A percentile compares a stretch with the other conserved stretches of the same genome.
Evolutionary conservation across 2,797 vertebrate species (phyloP).

Genomic region (Tolypeutes matacus): DNA sequence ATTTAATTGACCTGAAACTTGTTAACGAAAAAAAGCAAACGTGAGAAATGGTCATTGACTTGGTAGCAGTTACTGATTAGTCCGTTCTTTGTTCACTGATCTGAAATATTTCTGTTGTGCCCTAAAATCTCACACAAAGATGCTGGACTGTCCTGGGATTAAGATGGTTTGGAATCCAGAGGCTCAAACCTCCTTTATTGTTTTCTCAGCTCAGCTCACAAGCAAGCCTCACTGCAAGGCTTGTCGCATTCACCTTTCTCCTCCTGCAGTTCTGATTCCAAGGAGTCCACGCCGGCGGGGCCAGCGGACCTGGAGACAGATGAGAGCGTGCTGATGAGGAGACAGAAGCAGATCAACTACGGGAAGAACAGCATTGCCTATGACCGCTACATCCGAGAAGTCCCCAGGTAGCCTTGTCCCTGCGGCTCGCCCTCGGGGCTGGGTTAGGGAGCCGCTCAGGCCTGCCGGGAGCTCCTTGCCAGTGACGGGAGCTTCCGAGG

Average conservation of each 20-base stretch:
- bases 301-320: constrained; percentile 94
- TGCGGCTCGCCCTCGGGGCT: no score
- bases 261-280: constrained; percentile 93
- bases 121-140: neutral
- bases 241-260: neutral
- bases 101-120: fast-evolving
- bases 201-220: neutral
- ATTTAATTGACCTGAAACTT: no score
- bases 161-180: neutral
- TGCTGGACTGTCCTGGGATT: neutral
- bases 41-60: neutral
- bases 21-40: neutral
- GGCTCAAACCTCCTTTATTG: fast-evolving
- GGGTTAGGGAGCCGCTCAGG: no score
- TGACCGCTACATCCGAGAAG: constrained; percentile 94
- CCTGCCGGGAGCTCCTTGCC: no score
- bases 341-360: constrained; percentile 99
- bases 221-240: neutral
- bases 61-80: neutral
- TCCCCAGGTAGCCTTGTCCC: constrained; percentile 92
- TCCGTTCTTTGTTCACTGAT: neutral
- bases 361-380: constrained; percentile 98
- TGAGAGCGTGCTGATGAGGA: constrained; percentile 93
- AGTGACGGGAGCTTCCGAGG: no score
- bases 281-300: constrained; percentile 88